phyloP scores from a whole-genome alignment of 2,888 invertebrate genomes.

The Theretra japonica region DNA sequence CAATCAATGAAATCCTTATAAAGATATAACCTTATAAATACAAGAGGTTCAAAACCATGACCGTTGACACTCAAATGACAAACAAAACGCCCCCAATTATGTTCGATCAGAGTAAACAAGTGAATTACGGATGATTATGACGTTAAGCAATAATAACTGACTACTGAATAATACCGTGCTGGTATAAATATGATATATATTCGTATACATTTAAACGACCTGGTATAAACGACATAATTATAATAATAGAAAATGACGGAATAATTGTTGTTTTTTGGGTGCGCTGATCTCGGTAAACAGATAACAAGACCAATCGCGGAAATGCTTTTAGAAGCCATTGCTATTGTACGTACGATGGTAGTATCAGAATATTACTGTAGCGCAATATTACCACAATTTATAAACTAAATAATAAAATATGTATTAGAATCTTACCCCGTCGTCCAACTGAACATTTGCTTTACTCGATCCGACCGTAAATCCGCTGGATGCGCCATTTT shows the following conservation, averaged over 20 bases:
- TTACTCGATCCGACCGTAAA: conserved; percentile 79
- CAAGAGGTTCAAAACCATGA: not conserved
- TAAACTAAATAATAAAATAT: not conserved
- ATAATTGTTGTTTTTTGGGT: not conserved
- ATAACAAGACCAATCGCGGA: no score
- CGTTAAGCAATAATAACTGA: not conserved
- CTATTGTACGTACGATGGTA: no score
- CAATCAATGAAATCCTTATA: not conserved
- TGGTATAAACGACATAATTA: not conserved
- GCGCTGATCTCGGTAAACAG: no score
- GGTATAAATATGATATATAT: no score
- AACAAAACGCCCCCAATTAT: conserved; percentile 13
- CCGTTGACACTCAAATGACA: conserved; percentile 12
- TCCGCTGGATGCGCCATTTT: conserved; percentile 70
- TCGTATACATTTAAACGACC: no score
- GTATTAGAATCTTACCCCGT: conserved; percentile 28
- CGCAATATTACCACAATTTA: no score
- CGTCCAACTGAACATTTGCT: conserved; percentile 87
- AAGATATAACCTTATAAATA: not conserved
- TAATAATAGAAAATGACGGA: not conserved
- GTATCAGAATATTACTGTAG: no score
- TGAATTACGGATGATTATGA: conserved; percentile 3
- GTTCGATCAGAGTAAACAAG: conserved; percentile 4
- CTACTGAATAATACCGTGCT: no score
- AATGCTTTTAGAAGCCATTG: no score